Evolutionary conservation across 1,140 invertebrate species (phyloP), one percentile per base, ranked within the genome.

Genomic region (Chironomus striatipennis): DNA sequence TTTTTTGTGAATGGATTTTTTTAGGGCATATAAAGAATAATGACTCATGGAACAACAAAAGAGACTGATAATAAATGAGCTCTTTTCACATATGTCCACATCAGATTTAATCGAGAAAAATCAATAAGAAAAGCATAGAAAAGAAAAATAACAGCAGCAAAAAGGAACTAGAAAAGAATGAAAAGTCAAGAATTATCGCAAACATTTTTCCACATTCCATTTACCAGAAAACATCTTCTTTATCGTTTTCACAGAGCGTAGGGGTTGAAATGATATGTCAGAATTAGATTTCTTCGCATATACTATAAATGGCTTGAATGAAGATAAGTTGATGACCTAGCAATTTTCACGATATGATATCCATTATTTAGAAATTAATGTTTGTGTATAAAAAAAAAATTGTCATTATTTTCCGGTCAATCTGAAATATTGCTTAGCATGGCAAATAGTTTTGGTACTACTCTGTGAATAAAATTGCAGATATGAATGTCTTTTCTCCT

Each of bases 281-380:
- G 47, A 57, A 57, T 57, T 7, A 57, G 47, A 57, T 57, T 12
- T n/a, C 5, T 4, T n/a, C n/a, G 47, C n/a, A n/a, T 57, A n/a
- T 15, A n/a, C 12, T 57, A n/a, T 57, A n/a, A 12, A 57, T 57
- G 47, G 47, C n/a, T 57, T 57, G 47, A 57, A 57, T 57, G 47
- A 57, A 57, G 47, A 57, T 57, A 57, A 57, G 47, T 57, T 57
- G 47, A 57, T 57, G 47, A 57, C 47, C 47, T n/a, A 57, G 47
- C 47, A 57, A 57, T 57, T 57, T 57, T 57, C 47, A 57, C 47
- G 47, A 57, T 57, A 57, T 57, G 47, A 57, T 57, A 57, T 57
- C 47, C n/a, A 57, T 57, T 57, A 57, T 57, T 57, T 57, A 57
- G 47, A 57, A 57, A 57, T 57, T 57, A 57, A 57, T 57, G 47